Evolutionary conservation across 1,140 invertebrate species (phyloP).

Genomic region (Heliothis virescens): DNA sequence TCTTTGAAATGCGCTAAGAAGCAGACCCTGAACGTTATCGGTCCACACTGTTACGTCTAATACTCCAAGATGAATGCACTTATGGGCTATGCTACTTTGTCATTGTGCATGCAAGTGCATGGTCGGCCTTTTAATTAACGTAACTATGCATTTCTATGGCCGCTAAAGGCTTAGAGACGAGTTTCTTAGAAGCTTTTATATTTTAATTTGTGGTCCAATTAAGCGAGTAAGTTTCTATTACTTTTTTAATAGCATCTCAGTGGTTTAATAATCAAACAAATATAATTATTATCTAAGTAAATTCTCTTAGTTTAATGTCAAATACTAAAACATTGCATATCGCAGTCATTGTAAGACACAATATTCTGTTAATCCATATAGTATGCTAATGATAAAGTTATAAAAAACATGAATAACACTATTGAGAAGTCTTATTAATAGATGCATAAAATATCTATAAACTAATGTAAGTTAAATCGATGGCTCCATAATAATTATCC

Average conservation of each 20-base stretch:
- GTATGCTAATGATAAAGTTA: no score
- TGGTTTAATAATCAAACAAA: no score
- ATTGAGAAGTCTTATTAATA: no score
- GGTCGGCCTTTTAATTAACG: conserved; percentile 34
- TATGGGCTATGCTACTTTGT: conserved; percentile 32
- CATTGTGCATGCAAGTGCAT: conserved; percentile 35
- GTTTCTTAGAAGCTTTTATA: conserved; percentile 27
- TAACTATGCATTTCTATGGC: conserved; percentile 39
- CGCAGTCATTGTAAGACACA: no score
- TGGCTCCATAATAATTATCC: no score
- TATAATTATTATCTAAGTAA: no score
- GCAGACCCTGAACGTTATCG: conserved; percentile 11
- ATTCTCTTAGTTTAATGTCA: no score
- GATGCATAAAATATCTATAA: no score
- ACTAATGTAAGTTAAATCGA: no score
- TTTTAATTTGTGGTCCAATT: conserved; percentile 34
- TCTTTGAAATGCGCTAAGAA: conserved; percentile 17
- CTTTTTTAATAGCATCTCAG: background rate
- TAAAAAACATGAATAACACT: no score
- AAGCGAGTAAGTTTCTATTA: background rate
- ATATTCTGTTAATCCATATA: no score
- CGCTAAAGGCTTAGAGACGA: conserved; percentile 7
- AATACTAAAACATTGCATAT: no score
- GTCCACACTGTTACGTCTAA: conserved; percentile 11
- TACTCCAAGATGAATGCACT: conserved; percentile 19